Evolutionary conservation across 2,113 vertebrate species (phyloP).

Genomic region (Heterotilapia buettikoferi): DNA sequence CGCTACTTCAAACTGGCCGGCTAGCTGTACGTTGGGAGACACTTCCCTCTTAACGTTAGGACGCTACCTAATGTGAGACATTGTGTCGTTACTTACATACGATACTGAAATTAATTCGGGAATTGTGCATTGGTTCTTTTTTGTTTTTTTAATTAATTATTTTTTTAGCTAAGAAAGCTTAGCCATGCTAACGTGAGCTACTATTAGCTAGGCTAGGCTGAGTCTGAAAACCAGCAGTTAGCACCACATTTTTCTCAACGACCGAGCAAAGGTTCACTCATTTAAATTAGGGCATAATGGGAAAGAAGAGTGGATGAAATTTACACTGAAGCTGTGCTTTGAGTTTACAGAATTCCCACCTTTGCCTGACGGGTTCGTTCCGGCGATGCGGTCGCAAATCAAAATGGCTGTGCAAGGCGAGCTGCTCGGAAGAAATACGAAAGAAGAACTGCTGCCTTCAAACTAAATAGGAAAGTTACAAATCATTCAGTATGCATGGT

Average conservation of each 20-base stretch:
- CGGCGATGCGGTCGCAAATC: constrained; percentile 22
- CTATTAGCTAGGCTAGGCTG: constrained; percentile 1
- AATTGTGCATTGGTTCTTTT: background rate
- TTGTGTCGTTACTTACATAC: background rate
- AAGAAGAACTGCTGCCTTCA: constrained; percentile 15
- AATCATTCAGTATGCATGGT: background rate
- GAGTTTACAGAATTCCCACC: constrained; percentile 43
- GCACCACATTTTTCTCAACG: too few species aligned
- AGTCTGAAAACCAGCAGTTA: background rate
- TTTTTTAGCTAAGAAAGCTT: background rate
- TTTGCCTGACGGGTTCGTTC: constrained; percentile 34
- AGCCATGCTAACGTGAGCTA: constrained; percentile 24
- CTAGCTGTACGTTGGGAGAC: background rate
- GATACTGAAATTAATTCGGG: background rate
- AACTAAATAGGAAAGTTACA: background rate
- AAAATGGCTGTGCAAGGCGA: constrained; percentile 62
- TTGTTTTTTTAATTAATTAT: background rate
- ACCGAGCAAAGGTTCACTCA: too few species aligned
- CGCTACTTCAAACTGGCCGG: background rate
- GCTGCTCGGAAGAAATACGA: constrained; percentile 4
- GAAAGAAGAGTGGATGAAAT: background rate
- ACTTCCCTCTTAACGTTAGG: background rate
- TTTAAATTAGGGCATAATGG: background rate
- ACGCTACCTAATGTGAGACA: accelerated
- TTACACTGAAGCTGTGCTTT: background rate